Conservation (phyloP, 2,113 vertebrate genomes). For the Cyphotilapia sp. region DNA sequence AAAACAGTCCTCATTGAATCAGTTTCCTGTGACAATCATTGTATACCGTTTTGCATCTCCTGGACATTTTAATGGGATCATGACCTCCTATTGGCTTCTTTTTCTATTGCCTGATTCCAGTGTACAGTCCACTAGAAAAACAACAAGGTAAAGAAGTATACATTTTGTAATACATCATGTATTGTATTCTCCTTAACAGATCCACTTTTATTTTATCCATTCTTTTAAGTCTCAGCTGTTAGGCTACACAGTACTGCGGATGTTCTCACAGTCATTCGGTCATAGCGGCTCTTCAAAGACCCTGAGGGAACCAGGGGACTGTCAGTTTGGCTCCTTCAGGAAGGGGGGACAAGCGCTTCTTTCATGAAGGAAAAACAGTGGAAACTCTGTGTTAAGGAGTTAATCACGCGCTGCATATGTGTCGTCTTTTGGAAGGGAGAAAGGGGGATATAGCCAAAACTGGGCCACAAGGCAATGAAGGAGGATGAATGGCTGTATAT, state of each 20-base stretch:
- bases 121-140: neutral
- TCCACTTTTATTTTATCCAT: conserved; percentile 56
- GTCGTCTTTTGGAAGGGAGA: conserved; percentile 31
- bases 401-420: conserved; percentile 67
- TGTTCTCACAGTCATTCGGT: conserved; percentile 23
- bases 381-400: conserved; percentile 66
- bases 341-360: conserved; percentile 57
- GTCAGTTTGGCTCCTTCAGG: conserved; percentile 42
- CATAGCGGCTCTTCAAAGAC: conserved; percentile 58
- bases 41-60: neutral
- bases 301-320: conserved; percentile 48
- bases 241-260: conserved; percentile 2
- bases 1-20: neutral
- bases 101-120: neutral
- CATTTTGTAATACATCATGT: neutral
- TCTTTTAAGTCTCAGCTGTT: conserved; percentile 43
- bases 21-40: neutral
- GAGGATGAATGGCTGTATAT: neutral
- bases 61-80: neutral
- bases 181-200: neutral
- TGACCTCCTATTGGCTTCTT: neutral
- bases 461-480: conserved; percentile 40
- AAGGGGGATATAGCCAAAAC: conserved; percentile 6
- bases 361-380: conserved; percentile 69
- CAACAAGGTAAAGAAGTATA: neutral